Evolutionary conservation across 2,113 vertebrate species (phyloP), one percentile per base, ranked within the genome.

Genomic region (Esox niger): DNA sequence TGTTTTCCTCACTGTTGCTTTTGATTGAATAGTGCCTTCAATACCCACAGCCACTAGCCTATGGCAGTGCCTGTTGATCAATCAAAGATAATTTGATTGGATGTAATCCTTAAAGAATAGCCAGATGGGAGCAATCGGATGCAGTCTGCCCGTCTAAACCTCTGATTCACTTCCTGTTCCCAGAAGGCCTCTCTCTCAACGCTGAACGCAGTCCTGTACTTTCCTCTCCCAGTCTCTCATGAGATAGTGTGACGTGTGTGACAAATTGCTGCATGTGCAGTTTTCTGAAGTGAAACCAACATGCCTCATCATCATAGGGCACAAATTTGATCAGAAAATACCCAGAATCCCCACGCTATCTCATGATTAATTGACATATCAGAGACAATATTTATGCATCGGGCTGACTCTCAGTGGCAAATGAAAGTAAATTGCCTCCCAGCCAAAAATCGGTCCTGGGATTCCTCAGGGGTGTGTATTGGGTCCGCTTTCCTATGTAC

Each of bases 221-320:
- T 74, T 62, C 64, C 68, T 77, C 67, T 61, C 68, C 75, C 79
- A 23, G 23, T 52, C 30, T 66, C 47, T 57, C 82, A 73, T 69
- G 79, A 79, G 81, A 72, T 79, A 66, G 77, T 75, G 72, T 81
- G 85, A 86, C 74, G 38, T 33, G 7, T 29, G 79, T 89, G 88
- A 90, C 88, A 90, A 88, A 90, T 90, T 75, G 85, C 84, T 87
- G 78, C 81, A 85, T 89, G 82, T 83, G 87, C 86, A 87, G 85
- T 88, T 88, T 86, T 88, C 85, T 85, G 77, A 79, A 27, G 82
- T 74, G 84, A 84, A 87, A 84, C 63, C 78, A 85, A 80, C 82
- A 78, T 79, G 83, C 79, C 76, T 89, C 85, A 90, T 90, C 88
- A 90, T 88, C 79, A 70, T 76, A 8, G 78, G 79, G 76, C 80